Evolutionary conservation across 2,888 invertebrate species (phyloP), one percentile per base, ranked within the genome.

Genomic region (Augochlorella aurata): DNA sequence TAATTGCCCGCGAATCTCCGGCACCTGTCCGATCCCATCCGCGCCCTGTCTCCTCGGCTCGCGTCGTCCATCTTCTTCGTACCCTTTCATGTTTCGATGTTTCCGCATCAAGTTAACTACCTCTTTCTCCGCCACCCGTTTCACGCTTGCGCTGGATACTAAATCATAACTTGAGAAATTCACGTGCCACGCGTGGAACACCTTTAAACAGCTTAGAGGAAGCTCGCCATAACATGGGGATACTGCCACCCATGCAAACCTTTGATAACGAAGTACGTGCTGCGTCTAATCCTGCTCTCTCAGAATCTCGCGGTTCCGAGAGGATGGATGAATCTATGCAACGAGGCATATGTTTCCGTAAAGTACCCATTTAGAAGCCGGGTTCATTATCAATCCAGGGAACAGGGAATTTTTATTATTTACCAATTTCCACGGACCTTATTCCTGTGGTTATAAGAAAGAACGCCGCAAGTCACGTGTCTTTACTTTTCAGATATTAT

Each of bases 101-200:
- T 52, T 49, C 49, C 21, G 24, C 66, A 16, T 29, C 65, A 45
- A 38, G 69, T 29, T 65, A 29, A n/a, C 63, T 29, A 44, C 61
- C 79, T 76, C 85, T 81, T 83, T 80, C 83, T 44, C 65, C 10
- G 38, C 52, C 77, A 69, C 76, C 81, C 79, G 81, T 79, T 82
- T 74, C 74, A 24, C 24, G 24, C 82, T 61, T 8, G 9, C 86
- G 83, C 84, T 86, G 86, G 89, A 90, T 89, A 89, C 89, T 92
- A 93, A 92, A 93, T 93, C 92, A 93, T 91, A 93, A 93, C 92
- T 93, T 91, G 91, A 92, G 92, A 92, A 92, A 92, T 92, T 92
- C 90, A 89, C 90, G 90, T 90, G 90, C 88, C 85, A 83, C 87
- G 85, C 88, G 81, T 85, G 88, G 88, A 90, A 89, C 90, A 90